Evolutionary conservation across 2,888 invertebrate species (phyloP), one percentile per base, ranked within the genome.

Genomic region (Calameuta idolon): DNA sequence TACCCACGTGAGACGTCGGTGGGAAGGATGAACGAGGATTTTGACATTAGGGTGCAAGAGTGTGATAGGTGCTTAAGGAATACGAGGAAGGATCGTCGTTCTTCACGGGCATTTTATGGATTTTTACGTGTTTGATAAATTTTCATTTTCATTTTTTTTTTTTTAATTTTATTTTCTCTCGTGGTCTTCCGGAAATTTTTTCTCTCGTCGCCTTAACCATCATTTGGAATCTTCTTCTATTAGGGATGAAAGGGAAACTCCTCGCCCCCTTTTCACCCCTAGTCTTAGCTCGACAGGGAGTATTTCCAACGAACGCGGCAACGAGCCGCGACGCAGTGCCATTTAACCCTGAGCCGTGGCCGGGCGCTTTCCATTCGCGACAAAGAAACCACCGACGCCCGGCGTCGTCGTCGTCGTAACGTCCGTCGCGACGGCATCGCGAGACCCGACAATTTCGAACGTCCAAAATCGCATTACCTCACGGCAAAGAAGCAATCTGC

Each of bases 401-500:
- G 23, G 55, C 55, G 55, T 55, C 55, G 23, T 55, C 55, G 23
- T 55, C 55, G 23, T 2, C 55, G 55, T 55, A 55, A 55, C 3
- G 55, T 55, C 55, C 55, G 55, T 55, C 55, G 9, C 55, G 55
- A 55, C 55, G 55, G 23, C 23, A 23, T 9, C 23, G 55, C 55
- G 55, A 55, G 9, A 2, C 9, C 55, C 55, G 79, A 78, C 82
- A 77, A 80, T 81, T 79, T 76, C 73, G 79, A 34, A 69, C 73
- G 75, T 77, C 84, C 80, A 85, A 85, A 85, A 85, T 83, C 79
- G 74, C 81, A 81, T 83, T 83, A 82, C 82, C 73, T 77, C 37
- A 77, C 76, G 55, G 55, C 73, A 79, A 76, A 81, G 81, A 86
- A 85, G 85, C 86, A 86, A 85, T 85, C 86, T 85, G 80, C 74